Percentiles rank a stretch among this genome's conserved stretches.
These are phyloP conservation scores for Eudyptes chrysolophus DNA, from an alignment of 2,113 vertebrate genomes.

Conservation along the genomic window DNA sequence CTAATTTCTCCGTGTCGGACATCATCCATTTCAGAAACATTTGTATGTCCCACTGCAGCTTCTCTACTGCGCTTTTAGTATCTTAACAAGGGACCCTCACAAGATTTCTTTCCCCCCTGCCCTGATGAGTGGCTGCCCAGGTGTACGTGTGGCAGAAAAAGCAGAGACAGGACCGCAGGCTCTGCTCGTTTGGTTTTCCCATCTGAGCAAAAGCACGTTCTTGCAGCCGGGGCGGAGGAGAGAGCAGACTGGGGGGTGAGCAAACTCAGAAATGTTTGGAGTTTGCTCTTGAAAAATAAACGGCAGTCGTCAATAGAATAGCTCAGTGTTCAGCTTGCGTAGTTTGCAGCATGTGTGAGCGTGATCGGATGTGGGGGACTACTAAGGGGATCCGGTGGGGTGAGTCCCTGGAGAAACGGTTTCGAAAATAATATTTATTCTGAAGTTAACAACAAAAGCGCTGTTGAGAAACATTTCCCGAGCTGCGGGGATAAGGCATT, in stretches of 20 bases:
- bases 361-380: slow-evolving; percentile 20
- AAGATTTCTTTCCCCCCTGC: neutral
- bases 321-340: neutral
- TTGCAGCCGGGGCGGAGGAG: neutral
- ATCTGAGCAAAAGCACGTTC: neutral
- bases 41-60: neutral
- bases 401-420: neutral
- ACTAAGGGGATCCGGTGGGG: neutral
- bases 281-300: neutral
- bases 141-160: neutral
- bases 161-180: neutral
- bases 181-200: neutral
- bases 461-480: neutral
- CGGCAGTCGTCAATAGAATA: neutral
- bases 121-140: neutral
- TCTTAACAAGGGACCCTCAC: neutral
- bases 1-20: accelerated
- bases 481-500: neutral
- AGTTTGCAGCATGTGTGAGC: neutral
- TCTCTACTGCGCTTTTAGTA: neutral
- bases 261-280: neutral
- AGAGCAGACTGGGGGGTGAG: neutral
- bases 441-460: neutral
- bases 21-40: neutral
- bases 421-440: slow-evolving; percentile 12